Base-by-base conservation (phyloP, 2,797 vertebrate species). In the Propithecus deckenii region DNA sequence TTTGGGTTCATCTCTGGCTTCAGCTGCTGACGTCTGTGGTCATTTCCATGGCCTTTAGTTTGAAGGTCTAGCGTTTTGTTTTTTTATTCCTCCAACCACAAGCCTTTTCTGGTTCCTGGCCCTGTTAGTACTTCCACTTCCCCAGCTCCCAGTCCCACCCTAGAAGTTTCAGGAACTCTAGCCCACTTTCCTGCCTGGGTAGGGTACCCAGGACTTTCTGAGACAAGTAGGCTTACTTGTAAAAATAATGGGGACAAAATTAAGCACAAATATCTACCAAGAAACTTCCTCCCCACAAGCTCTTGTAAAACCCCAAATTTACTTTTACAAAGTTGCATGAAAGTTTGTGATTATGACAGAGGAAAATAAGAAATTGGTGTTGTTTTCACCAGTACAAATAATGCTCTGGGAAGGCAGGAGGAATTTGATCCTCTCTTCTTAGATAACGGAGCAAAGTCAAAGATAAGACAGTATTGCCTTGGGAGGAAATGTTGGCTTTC, bases 391-490 rank as follows among this genome's bases (percentile, higher is more conserved):
- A 52, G 20, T 11, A 32, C 41, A 28, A 43, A 23, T 9, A 18
- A 8, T 41, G 52, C 30, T 57, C 10, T 63, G 83, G 78, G 35
- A 87, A 94, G 80, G 72, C 17, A 11, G 79, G 38, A 80, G 65
- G 95, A 95, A 89, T 87, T 89, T 38, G 87, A 93, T 86, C 30
- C 15, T 74, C 46, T 96, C 48, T 80, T 74, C 22, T 72, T 67
- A 86, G 69, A 92, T 93, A 94, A 94, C n/a, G 28, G 86, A 75
- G 38, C 25, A 48, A 52, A 65, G 74, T 84, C 15, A 38, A 63
- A 95, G 84, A 93, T 94, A 89, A 97, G 90, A 94, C 89, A 75
- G 43, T 43, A 92, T 89, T 85, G 65, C 86, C 80, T 91, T 91
- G 81, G 35, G 38, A 32, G 75, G 78, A 94, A 83, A 22, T 17